Conservation (phyloP, 2,113 vertebrate genomes). For the Carassius carassius region DNA sequence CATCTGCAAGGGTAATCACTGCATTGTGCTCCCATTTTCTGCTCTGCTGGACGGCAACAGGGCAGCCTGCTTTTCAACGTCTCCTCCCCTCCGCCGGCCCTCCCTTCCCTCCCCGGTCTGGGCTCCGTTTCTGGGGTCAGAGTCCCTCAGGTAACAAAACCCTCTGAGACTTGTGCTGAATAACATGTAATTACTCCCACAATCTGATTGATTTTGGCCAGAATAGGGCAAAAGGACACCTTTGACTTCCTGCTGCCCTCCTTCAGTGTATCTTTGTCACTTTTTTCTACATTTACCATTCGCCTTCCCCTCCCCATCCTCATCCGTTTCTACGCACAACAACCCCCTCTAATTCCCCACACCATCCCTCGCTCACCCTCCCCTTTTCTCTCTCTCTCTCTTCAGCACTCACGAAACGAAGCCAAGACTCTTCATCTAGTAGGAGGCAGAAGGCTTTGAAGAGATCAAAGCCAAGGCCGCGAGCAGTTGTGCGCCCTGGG, state of each 20-base stretch:
- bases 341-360: slow-evolving; percentile 43
- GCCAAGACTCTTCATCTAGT: slow-evolving; percentile 98
- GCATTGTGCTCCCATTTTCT: slow-evolving; percentile 96
- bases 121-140: slow-evolving; percentile 80
- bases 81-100: slow-evolving; percentile 66
- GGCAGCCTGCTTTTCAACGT: slow-evolving; percentile 85
- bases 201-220: slow-evolving; percentile 98
- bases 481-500: slow-evolving; percentile 99
- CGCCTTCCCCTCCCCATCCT: slow-evolving; percentile 17
- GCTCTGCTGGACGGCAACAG: slow-evolving; percentile 92
- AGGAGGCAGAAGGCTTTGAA: slow-evolving; percentile 99
- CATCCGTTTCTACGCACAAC: slow-evolving; percentile 70
- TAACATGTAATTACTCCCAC: slow-evolving; percentile 98
- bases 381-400: slow-evolving; percentile 47
- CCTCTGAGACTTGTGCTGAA: slow-evolving; percentile 89
- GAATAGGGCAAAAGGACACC: slow-evolving; percentile 73
- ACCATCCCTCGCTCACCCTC: slow-evolving; percentile 33
- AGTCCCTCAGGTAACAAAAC: slow-evolving; percentile 95
- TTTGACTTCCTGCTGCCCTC: slow-evolving; percentile 25
- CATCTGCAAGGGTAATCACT: slow-evolving; percentile 98
- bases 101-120: slow-evolving; percentile 57
- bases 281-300: background rate
- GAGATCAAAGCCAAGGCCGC: slow-evolving; percentile 99
- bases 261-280: slow-evolving; percentile 9
- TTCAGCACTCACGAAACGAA: slow-evolving; percentile 87